A percentile compares a stretch with the other conserved stretches of the same genome.
Evolutionary conservation across 2,888 invertebrate genomes (phyloP).

Genomic region (Carpatolechia fugitivella): DNA sequence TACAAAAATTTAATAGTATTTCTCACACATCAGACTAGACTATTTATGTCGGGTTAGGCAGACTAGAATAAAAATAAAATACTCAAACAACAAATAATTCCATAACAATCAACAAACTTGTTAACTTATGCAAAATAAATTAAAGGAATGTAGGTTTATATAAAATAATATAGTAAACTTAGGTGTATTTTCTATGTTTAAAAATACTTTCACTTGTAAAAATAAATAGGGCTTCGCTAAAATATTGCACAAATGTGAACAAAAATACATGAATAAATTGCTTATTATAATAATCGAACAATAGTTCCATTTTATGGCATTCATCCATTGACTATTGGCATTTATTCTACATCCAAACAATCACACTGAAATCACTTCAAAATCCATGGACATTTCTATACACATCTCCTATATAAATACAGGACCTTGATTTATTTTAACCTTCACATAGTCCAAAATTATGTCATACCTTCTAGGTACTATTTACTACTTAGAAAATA

Average conservation of each 20-base stretch:
- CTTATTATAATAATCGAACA: not conserved
- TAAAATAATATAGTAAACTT: not conserved
- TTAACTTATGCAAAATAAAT: constrained; percentile 9
- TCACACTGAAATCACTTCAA: constrained; percentile 23
- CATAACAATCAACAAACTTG: constrained; percentile 14
- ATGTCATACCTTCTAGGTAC: too few relatives aligned
- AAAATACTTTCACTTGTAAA: constrained; percentile 2
- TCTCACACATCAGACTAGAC: constrained; percentile 7
- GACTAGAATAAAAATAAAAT: constrained; percentile 12
- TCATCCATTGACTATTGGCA: constrained; percentile 28
- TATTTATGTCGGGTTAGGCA: constrained; percentile 1
- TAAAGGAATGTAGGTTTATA: constrained; percentile 9
- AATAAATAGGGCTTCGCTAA: constrained; percentile 34
- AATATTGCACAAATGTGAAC: constrained; percentile 21
- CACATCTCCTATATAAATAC: not conserved
- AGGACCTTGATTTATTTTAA: not conserved
- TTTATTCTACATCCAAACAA: constrained; percentile 26
- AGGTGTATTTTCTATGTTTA: too few relatives aligned
- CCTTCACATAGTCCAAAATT: too few relatives aligned
- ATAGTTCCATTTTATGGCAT: constrained; percentile 39
- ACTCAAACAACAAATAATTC: constrained; percentile 11
- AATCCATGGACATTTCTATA: constrained; percentile 14
- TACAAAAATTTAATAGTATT: constrained; percentile 4
- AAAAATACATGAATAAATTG: constrained; percentile 28
- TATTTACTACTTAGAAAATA: too few relatives aligned